These are phyloP conservation scores for Rhea americana DNA, from an alignment of 2,113 vertebrate genomes.

Conservation along the genomic window DNA sequence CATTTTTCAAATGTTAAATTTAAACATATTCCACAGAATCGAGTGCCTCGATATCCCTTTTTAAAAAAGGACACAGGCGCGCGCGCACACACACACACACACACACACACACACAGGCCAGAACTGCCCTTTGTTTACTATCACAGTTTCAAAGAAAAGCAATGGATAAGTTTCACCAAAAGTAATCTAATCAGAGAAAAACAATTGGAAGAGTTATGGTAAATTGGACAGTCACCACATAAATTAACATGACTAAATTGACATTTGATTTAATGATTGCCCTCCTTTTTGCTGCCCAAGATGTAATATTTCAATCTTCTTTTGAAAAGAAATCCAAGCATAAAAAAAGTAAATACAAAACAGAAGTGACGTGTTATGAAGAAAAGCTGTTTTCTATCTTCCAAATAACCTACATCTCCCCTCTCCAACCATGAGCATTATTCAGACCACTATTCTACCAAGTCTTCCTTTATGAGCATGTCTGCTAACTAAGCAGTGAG, in stretches of 20 bases:
- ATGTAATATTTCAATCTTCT: not conserved
- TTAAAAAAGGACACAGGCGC: too few species aligned
- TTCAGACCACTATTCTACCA: not conserved
- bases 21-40: not conserved
- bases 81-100: too few species aligned
- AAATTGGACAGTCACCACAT: not conserved
- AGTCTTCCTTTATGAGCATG: not conserved
- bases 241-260: not conserved
- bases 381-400: not conserved
- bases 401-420: not conserved
- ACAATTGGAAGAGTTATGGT: not conserved
- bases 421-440: not conserved
- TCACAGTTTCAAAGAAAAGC: not conserved
- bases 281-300: not conserved
- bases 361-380: fast-evolving
- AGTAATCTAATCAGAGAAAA: not conserved
- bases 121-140: not conserved
- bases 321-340: too few species aligned
- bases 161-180: not conserved
- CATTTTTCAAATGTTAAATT: not conserved
- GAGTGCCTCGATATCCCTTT: not conserved
- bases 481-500: not conserved
- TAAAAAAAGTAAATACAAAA: not conserved
- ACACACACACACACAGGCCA: not conserved
- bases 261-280: not conserved